Evolutionary conservation across 2,797 vertebrate species (phyloP), one percentile per base, ranked within the genome.

Genomic region (Myotis findleyi): DNA sequence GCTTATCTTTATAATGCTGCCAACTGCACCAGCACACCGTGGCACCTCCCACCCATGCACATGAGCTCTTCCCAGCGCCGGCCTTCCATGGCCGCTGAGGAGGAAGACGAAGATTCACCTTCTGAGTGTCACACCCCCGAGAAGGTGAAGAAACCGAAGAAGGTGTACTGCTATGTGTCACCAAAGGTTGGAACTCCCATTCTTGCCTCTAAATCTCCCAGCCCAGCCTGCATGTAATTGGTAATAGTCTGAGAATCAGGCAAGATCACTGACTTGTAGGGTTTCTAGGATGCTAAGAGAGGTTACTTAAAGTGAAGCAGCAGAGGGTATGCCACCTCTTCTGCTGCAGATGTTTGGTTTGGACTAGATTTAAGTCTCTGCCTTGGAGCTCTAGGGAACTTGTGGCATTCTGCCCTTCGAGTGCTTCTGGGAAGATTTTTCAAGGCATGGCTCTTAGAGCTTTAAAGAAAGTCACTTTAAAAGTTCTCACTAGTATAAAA

Each of bases 121-220:
- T 99, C 99, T 94, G 99, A 99, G 97, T 99, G 99, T 81, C 99
- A 99, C 96, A 98, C 98, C 2, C 98, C 99, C 0, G 99, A 99
- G 98, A 99, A 99, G 97, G 98, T 99, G 98, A 99, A 99, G 98
- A 99, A 99, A 98, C 99, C 99, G 92, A 99, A 99, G 99, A 99
- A 99, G 98, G 99, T 99, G 95, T 99, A 99, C 97, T 99, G 99
- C 98, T 99, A 99, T 90, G 99, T 99, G 98, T 99, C 99, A 96
- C 99, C 99, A 98, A 99, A 99, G 99, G 99, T 99, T 97, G 90
- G 89, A 47, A 2, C 30, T 44, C 53, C 77, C 18, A 38, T 51
- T 57, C 6, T 44, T 13, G 51, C 25, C 51, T 97, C 92, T 41
- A 95, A 87, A 36, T 30, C 41, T 33, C 55, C 12, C 11, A 47